phyloP scores from a whole-genome alignment of 2,113 vertebrate species.

The Chaetodon auriga region DNA sequence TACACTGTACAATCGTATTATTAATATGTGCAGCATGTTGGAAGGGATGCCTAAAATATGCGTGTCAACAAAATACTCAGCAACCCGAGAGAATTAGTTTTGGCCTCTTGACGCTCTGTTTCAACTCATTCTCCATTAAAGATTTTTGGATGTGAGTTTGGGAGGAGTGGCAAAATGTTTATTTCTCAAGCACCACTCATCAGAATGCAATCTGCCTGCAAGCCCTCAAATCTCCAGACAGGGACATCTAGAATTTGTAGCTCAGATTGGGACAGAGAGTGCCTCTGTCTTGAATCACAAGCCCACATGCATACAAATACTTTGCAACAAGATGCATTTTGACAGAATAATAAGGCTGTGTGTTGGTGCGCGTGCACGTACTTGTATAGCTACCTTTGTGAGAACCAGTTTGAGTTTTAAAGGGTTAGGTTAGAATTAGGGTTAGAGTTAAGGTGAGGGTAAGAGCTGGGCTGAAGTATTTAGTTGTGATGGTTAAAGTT shows the following conservation, averaged over 20 bases:
- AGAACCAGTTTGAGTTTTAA: too few species aligned
- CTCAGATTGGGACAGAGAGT: constrained; percentile 61
- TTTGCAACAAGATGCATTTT: constrained; percentile 69
- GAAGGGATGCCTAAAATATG: not conserved
- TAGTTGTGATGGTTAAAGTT: too few species aligned
- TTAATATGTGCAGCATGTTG: not conserved
- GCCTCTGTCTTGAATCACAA: constrained; percentile 63
- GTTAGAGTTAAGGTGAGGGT: too few species aligned
- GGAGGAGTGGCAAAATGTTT: constrained; percentile 58
- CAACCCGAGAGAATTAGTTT: constrained; percentile 10
- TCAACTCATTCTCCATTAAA: constrained; percentile 37
- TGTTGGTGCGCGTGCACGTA: not conserved
- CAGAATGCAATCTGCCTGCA: constrained; percentile 67
- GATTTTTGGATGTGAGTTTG: constrained; percentile 34
- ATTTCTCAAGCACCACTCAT: constrained; percentile 71
- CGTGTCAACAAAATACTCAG: not conserved
- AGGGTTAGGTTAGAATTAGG: too few species aligned
- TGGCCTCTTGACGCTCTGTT: constrained; percentile 6
- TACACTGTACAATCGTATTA: not conserved
- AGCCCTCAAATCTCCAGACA: constrained; percentile 66
- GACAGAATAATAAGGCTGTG: constrained; percentile 64
- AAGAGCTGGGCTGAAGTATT: too few species aligned
- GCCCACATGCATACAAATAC: constrained; percentile 73
- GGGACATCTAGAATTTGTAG: constrained; percentile 63
- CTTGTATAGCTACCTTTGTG: not conserved